Base-by-base conservation (phyloP, 2,113 vertebrate genomes). In the Struthidea cinerea region DNA sequence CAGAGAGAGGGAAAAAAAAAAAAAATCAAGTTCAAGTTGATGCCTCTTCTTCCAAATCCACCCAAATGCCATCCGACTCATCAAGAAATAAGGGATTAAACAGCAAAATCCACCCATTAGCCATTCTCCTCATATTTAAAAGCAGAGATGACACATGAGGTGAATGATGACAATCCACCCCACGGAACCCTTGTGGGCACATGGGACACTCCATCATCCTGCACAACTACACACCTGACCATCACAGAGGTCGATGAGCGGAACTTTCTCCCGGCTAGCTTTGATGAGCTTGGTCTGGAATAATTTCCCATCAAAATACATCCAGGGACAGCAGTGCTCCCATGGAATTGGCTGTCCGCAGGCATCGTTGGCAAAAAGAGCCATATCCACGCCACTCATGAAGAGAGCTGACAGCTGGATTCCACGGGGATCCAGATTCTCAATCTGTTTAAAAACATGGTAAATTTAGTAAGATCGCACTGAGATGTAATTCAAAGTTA, bases 171-270 rank as follows among this genome's bases (percentile, higher is more conserved):
- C 7, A 47, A 30, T 6, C 35, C 26, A 50, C 4, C 18, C 35
- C 47, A 53, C 0, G 35, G 19, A 37, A 46, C 4, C 20, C 24
- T 9, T 26, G 27, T 15, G 19, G 28, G 55, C 20, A 44, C 21
- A 5, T 5, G 4, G 11, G 24, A 42, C 16, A 7, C 37, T 28
- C 49, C 18, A 17, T 7, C 30, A 12, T 11, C 4, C 41, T 24
- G 44, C 44, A 59, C 27, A n/a, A 10, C 61, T 68, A 95, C 97
- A 32, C 98, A 99, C 99, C 99, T 99, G 99, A 99, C 99, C 99
- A 95, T 99, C 99, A 99, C 99, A 99, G 99, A 99, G 99, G 99
- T 99, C 99, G 95, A 99, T 99, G 98, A 99, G 99, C n/a, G 98
- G 98, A 95, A 98, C 98, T 97, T 99, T 99, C 96, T 99, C 99